A percentile compares a stretch with the other conserved stretches of the same genome.
Evolutionary conservation across 2,888 invertebrate genomes (phyloP).

Genomic region (Ligdia adustata): DNA sequence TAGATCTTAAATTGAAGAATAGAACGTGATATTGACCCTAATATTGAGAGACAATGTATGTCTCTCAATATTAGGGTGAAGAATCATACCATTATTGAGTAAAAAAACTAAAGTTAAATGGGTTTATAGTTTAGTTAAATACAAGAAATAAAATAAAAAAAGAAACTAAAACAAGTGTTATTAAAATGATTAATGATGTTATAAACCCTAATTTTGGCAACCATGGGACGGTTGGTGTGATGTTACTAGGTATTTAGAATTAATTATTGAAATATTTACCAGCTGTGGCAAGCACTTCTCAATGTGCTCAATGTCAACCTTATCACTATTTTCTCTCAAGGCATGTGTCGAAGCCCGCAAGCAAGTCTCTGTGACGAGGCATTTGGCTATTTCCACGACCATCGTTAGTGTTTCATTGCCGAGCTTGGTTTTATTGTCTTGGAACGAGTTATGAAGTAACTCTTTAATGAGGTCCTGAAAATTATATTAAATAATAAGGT

Average conservation of each 20-base stretch:
- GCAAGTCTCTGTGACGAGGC: constrained; percentile 81
- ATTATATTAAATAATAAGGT: too few species aligned
- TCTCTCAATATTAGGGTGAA: too few species aligned
- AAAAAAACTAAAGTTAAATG: too few species aligned
- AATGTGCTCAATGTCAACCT: constrained; percentile 79
- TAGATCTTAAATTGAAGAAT: too few species aligned
- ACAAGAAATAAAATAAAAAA: too few species aligned
- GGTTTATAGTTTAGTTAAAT: too few species aligned
- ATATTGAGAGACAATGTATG: too few species aligned
- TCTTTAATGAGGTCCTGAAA: constrained; percentile 81
- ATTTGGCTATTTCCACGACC: constrained; percentile 79
- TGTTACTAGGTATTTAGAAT: neutral
- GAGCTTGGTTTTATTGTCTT: constrained; percentile 82
- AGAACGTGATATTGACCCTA: too few species aligned
- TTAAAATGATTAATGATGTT: too few species aligned
- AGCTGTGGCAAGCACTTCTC: constrained; percentile 83
- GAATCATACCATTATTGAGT: too few species aligned
- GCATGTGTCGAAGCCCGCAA: constrained; percentile 80
- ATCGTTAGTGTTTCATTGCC: constrained; percentile 80
- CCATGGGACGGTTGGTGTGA: neutral
- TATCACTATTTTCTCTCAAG: constrained; percentile 67
- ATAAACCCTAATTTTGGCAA: neutral
- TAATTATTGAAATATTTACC: constrained; percentile 52
- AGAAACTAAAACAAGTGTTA: too few species aligned
- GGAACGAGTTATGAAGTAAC: constrained; percentile 75